Evolutionary conservation across 2,888 invertebrate genomes (phyloP).

Genomic region (Cacoxenus indagator): DNA sequence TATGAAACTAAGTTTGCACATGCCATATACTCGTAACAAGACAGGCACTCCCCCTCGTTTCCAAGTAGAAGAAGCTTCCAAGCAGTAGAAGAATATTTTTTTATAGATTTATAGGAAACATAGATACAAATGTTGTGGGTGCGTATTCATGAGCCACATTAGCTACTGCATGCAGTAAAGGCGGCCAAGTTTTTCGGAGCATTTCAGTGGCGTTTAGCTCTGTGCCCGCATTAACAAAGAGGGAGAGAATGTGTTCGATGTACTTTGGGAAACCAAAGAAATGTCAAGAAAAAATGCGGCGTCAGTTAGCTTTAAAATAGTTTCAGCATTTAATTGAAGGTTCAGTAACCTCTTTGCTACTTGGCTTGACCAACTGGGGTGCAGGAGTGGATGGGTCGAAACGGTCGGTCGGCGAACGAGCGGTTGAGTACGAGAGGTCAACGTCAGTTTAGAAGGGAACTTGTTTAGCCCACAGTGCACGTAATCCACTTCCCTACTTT

Average conservation of each 20-base stretch:
- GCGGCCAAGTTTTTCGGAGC: too few species aligned
- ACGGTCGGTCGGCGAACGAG: neutral
- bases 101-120: too few species aligned
- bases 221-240: too few species aligned
- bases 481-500: conserved; percentile 15
- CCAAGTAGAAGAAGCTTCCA: too few species aligned
- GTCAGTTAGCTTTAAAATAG: conserved; percentile 24
- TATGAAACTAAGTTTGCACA: conserved; percentile 13
- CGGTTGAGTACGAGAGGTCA: neutral
- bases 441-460: conserved; percentile 19
- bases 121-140: too few species aligned
- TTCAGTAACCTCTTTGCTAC: conserved; percentile 60
- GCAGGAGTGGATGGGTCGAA: conserved; percentile 26
- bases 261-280: neutral
- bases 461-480: neutral
- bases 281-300: conserved; percentile 1
- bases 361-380: conserved; percentile 19
- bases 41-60: too few species aligned
- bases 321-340: conserved; percentile 57
- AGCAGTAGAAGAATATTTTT: too few species aligned
- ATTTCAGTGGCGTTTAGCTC: too few species aligned
- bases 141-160: too few species aligned
- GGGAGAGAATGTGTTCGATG: neutral
- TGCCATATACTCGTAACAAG: neutral
- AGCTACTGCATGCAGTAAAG: too few species aligned